These are phyloP conservation scores for Myiozetetes cayanensis DNA, from an alignment of 2,113 vertebrate genomes.

Conservation along the genomic window DNA sequence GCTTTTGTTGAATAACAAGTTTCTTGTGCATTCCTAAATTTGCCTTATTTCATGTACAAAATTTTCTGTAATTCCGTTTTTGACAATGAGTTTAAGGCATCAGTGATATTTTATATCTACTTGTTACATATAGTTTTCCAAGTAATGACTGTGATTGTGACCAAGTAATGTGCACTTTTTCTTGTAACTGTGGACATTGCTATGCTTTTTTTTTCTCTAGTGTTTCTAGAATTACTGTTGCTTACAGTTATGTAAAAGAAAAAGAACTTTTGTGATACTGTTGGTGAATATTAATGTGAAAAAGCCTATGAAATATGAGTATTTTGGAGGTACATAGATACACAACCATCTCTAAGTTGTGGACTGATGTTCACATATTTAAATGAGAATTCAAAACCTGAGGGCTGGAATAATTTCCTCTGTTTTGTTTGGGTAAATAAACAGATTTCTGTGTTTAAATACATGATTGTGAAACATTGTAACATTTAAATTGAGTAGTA, in stretches of 20 bases:
- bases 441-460: conserved; percentile 84
- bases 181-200: conserved; percentile 88
- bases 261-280: conserved; percentile 87
- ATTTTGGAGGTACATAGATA: conserved; percentile 84
- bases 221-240: conserved; percentile 87
- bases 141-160: conserved; percentile 90
- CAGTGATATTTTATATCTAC: conserved; percentile 83
- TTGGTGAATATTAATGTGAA: conserved; percentile 89
- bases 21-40: conserved; percentile 84
- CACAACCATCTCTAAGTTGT: conserved; percentile 80
- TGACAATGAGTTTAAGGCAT: conserved; percentile 82
- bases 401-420: conserved; percentile 83
- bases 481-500: background rate
- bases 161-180: conserved; percentile 88
- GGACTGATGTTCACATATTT: conserved; percentile 80
- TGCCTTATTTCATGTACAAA: conserved; percentile 88
- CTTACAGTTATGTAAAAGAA: conserved; percentile 80
- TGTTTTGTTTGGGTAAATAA: conserved; percentile 87
- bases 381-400: conserved; percentile 77
- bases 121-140: conserved; percentile 86
- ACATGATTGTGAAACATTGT: conserved; percentile 66
- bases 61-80: conserved; percentile 79
- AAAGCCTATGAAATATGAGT: conserved; percentile 85
- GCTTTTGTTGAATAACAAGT: conserved; percentile 78
- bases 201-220: conserved; percentile 85